A percentile compares a stretch with the other conserved stretches of the same genome.
These are phyloP conservation scores for Aleiodes sp. DNA, from an alignment of 1,140 invertebrate species.

Conservation along the genomic window DNA sequence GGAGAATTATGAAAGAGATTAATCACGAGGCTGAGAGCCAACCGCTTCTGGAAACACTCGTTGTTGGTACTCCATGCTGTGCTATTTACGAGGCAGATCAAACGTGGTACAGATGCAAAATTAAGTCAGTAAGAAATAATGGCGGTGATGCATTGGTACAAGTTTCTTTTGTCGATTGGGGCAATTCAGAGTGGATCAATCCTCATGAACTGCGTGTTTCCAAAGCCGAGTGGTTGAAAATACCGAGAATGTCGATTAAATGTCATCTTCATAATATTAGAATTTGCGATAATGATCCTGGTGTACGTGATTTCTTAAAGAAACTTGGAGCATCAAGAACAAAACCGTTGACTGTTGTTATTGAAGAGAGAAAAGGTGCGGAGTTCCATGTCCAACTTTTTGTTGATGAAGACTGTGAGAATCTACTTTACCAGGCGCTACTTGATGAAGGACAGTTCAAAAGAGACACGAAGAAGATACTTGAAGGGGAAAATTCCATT, in stretches of 20 bases:
- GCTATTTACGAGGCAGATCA: conserved; percentile 47
- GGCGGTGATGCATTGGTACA: conserved; percentile 43
- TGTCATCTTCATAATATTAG: conserved; percentile 42
- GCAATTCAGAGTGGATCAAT: conserved; percentile 65
- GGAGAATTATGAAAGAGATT: conserved; percentile 42
- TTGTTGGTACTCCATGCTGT: conserved; percentile 50
- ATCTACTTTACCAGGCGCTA: conserved; percentile 37
- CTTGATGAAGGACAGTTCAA: conserved; percentile 43
- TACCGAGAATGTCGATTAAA: conserved; percentile 46
- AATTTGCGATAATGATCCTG: conserved; percentile 9
- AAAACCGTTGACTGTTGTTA: neutral
- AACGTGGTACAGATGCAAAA: conserved; percentile 68
- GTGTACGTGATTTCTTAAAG: neutral
- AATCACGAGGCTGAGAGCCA: conserved; percentile 37
- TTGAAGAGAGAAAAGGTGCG: conserved; percentile 28
- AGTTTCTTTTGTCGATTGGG: conserved; percentile 73
- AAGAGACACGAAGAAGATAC: neutral
- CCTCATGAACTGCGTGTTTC: conserved; percentile 34
- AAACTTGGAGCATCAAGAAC: neutral
- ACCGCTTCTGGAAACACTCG: conserved; percentile 38
- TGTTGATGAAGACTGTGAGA: conserved; percentile 28
- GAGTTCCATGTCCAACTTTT: conserved; percentile 40
- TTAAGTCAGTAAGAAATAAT: conserved; percentile 42
- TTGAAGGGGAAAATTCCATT: neutral
- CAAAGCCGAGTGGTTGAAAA: conserved; percentile 46